Percentiles rank a stretch among this genome's conserved stretches.
These are phyloP conservation scores for Catocala fraxini DNA, from an alignment of 2,888 invertebrate species.

Conservation along the genomic window DNA sequence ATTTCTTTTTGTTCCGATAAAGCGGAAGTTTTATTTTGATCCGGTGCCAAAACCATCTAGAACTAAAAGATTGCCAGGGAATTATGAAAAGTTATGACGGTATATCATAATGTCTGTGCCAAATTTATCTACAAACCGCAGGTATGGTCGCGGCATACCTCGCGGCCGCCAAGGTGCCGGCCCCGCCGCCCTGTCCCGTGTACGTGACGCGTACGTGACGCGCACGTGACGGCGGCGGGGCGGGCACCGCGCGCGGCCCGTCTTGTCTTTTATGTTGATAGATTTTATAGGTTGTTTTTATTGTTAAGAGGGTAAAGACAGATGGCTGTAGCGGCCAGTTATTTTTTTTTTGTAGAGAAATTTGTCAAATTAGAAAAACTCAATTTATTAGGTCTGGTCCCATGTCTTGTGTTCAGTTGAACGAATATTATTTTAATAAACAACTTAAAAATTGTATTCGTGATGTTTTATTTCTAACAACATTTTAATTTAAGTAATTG, in stretches of 20 bases:
- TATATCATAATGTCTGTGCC: slow-evolving; percentile 74
- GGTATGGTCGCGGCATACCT: slow-evolving; percentile 38
- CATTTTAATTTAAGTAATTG: too few relatives aligned
- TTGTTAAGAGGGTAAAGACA: slow-evolving; percentile 85
- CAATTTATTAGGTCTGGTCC: slow-evolving; percentile 85
- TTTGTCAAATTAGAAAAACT: slow-evolving; percentile 84
- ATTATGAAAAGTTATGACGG: slow-evolving; percentile 59
- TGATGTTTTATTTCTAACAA: slow-evolving; percentile 60
- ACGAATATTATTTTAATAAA: slow-evolving; percentile 88
- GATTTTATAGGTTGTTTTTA: slow-evolving; percentile 87
- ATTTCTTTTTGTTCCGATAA: slow-evolving; percentile 55
- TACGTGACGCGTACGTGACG: too few relatives aligned
- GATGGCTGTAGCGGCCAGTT: slow-evolving; percentile 63
- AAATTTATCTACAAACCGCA: slow-evolving; percentile 71
- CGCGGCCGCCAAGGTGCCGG: slow-evolving; percentile 1
- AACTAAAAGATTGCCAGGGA: slow-evolving; percentile 63
- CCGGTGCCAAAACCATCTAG: slow-evolving; percentile 81
- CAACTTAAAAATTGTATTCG: slow-evolving; percentile 81
- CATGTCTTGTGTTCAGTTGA: slow-evolving; percentile 86
- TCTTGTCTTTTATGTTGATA: slow-evolving; percentile 79
- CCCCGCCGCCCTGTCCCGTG: too few relatives aligned
- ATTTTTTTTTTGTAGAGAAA: slow-evolving; percentile 75
- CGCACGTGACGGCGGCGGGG: too few relatives aligned
- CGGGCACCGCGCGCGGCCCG: not conserved
- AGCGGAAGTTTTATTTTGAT: slow-evolving; percentile 51